Evolutionary conservation across 2,888 invertebrate genomes (phyloP), one percentile per base, ranked within the genome.

Genomic region (Biston stratarius): DNA sequence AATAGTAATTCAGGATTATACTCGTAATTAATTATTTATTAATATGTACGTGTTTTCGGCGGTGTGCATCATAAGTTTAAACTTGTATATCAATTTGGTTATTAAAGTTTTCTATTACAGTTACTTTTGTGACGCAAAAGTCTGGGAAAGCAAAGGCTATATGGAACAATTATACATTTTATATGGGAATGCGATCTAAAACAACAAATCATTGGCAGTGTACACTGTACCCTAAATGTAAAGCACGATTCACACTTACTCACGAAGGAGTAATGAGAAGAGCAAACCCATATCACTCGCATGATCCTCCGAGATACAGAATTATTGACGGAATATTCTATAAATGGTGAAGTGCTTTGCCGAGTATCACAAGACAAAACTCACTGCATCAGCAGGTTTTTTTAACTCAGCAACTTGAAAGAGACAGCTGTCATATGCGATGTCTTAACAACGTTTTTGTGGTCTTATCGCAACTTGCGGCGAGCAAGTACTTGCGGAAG

Each of bases 221-320:
- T 33, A 62, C 61, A 5, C 11, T 40, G 40, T 55, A 67, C 61
- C 15, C 78, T 74, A 47, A 34, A 56, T 0, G 67, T 74, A n/a
- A 65, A 67, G 0, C 67, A 12, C 45, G 48, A 34, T 62, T 62
- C 47, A 55, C 38, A 12, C 53, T 62, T 3, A 15, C 38, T 12
- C 47, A 52, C 11, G 53, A 48, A 12, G 47, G 36, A 33, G 12
- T 38, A 6, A 57, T 57, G 57, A 48, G n/a, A 24, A 47, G 48
- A 14, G 10, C 36, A 15, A 48, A 53, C 24, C 34, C 47, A 24
- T 12, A 42, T 12, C 61, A 62, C 6, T n/a, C 15, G 5, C 62
- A 62, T 42, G 38, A 38, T 7, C 62, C 62, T 11, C 56, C 62
- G 49, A 15, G 7, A 0, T 62, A 15, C 34, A 55, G 11, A 55